phyloP scores from a whole-genome alignment of 2,113 vertebrate species.

The Malaclemys terrapin region DNA sequence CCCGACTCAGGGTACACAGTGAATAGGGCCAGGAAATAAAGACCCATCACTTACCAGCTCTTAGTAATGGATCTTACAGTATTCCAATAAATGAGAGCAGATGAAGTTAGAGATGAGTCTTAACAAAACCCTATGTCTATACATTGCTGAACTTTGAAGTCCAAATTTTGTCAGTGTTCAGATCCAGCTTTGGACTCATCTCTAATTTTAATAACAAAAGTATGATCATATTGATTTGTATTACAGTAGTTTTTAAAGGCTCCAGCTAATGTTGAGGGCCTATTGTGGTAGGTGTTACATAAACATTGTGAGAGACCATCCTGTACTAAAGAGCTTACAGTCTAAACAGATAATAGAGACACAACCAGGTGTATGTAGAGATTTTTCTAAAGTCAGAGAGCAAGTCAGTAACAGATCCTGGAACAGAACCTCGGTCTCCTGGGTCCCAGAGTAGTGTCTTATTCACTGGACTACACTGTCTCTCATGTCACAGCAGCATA shows the following conservation, averaged over 20 bases:
- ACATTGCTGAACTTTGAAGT: not conserved
- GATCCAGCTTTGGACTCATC: not conserved
- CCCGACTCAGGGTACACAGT: not conserved
- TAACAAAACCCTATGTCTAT: not conserved
- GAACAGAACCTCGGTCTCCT: not conserved
- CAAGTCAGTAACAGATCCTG: not conserved
- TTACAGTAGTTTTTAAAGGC: not conserved
- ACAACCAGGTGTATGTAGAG: not conserved
- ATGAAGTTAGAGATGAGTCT: not conserved
- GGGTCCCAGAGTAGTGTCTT: not conserved
- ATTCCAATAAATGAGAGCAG: not conserved
- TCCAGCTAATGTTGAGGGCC: not conserved
- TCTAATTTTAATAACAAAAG: not conserved
- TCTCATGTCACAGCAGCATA: rapidly evolving
- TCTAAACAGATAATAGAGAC: not conserved
- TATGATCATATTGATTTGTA: not conserved
- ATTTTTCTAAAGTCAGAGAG: not conserved
- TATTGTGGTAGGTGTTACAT: not conserved
- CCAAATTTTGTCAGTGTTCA: not conserved
- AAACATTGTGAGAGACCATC: not conserved
- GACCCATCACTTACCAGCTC: not conserved
- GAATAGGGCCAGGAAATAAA: not conserved
- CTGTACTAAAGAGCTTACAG: not conserved
- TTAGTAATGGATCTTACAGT: not conserved
- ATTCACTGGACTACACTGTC: not conserved